Conservation (phyloP, 2,888 invertebrate species). For the Creontiades dilutus region DNA sequence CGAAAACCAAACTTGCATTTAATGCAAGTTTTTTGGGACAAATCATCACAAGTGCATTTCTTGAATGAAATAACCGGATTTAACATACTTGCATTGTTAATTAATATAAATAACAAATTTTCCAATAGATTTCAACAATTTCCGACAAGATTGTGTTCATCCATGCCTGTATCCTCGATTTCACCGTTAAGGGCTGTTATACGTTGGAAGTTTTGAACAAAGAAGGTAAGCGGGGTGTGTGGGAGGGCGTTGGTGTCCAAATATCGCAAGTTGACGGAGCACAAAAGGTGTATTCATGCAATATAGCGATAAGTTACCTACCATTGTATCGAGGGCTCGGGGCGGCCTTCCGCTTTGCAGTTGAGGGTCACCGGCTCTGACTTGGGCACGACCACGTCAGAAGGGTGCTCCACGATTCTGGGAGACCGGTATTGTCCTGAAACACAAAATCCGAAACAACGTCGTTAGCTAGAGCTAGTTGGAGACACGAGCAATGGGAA, state of each 20-base stretch:
- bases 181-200: too few relatives aligned
- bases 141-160: too few relatives aligned
- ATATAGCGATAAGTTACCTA: conserved; percentile 33
- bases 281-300: conserved; percentile 79
- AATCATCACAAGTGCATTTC: too few relatives aligned
- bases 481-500: too few relatives aligned
- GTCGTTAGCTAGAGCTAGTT: too few relatives aligned
- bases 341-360: conserved; percentile 97
- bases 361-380: conserved; percentile 98
- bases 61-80: too few relatives aligned
- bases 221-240: neutral
- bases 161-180: too few relatives aligned
- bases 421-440: conserved; percentile 93
- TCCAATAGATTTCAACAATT: too few relatives aligned
- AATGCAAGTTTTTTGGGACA: too few relatives aligned
- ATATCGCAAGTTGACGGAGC: neutral
- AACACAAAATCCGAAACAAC: conserved; percentile 76
- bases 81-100: too few relatives aligned
- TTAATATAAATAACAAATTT: too few relatives aligned
- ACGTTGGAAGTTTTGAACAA: neutral
- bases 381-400: conserved; percentile 96
- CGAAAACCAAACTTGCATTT: too few relatives aligned
- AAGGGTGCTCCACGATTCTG: conserved; percentile 97
- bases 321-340: conserved; percentile 95
- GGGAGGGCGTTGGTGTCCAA: conserved; percentile 2